phyloP scores from a whole-genome alignment of 1,140 invertebrate genomes.

The Ceratoteleas bidentatus region DNA sequence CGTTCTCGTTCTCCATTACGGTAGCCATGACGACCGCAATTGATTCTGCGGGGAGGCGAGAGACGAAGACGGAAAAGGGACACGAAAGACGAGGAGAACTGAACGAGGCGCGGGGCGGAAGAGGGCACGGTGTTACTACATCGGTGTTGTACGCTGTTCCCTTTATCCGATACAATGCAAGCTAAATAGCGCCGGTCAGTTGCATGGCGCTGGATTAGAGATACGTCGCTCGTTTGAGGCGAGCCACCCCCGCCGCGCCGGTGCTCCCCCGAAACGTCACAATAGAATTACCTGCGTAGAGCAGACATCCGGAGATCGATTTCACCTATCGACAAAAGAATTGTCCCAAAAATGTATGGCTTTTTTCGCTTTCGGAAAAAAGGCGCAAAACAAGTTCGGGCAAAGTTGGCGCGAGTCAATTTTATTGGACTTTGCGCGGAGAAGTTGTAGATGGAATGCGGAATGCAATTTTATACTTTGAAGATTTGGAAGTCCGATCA shows the following conservation, averaged over 20 bases:
- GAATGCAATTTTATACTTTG: too few relatives aligned
- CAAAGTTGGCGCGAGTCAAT: too few relatives aligned
- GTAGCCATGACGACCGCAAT: conserved; percentile 81
- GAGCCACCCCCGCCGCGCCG: conserved; percentile 59
- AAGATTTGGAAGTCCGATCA: too few relatives aligned
- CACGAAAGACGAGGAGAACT: conserved; percentile 43
- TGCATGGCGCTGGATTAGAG: conserved; percentile 78
- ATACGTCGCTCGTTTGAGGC: conserved; percentile 78
- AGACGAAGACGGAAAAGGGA: conserved; percentile 45
- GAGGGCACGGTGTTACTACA: conserved; percentile 73
- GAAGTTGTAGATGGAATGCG: too few relatives aligned
- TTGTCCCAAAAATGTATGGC: too few relatives aligned
- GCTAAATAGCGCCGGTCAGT: conserved; percentile 78
- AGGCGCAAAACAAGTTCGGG: too few relatives aligned
- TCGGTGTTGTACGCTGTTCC: conserved; percentile 71
- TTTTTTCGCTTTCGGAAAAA: too few relatives aligned
- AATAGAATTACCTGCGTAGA: conserved; percentile 71
- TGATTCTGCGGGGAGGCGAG: conserved; percentile 75
- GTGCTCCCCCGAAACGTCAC: conserved; percentile 63
- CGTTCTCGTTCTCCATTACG: conserved; percentile 78
- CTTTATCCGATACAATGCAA: conserved; percentile 78
- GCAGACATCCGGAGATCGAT: conserved; percentile 68
- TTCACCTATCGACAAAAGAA: conserved; percentile 59
- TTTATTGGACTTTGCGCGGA: too few relatives aligned
- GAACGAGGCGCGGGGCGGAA: conserved; percentile 13